phyloP scores from a whole-genome alignment of 2,113 vertebrate species.

The Aspiorhynchus laticeps region DNA sequence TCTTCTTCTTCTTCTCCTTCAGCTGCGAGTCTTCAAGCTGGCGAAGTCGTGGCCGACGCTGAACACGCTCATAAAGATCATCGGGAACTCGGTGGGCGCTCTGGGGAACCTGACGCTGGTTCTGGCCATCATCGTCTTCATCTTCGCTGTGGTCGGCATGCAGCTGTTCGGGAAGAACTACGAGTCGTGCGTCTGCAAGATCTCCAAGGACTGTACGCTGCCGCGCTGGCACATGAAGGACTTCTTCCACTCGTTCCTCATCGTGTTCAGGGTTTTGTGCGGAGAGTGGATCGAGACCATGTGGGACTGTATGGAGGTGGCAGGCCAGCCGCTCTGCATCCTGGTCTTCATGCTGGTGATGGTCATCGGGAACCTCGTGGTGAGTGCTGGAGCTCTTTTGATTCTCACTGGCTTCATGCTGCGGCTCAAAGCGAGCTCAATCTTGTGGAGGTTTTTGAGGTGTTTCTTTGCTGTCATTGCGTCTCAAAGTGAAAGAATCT shows the following conservation, averaged over 20 bases:
- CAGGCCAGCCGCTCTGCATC: slow-evolving; percentile 82
- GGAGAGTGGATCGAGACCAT: slow-evolving; percentile 99
- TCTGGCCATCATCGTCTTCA: slow-evolving; percentile 98
- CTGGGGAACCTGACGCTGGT: slow-evolving; percentile 95
- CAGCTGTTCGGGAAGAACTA: slow-evolving; percentile 97
- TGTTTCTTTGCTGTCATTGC: neutral
- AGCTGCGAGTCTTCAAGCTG: slow-evolving; percentile 96
- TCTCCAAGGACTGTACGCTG: slow-evolving; percentile 83
- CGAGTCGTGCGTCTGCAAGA: slow-evolving; percentile 83
- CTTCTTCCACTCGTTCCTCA: slow-evolving; percentile 94
- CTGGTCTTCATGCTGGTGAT: slow-evolving; percentile 93
- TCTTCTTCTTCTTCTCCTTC: slow-evolving; percentile 51
- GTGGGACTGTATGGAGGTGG: slow-evolving; percentile 95
- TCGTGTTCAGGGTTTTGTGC: slow-evolving; percentile 91
- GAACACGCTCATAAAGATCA: slow-evolving; percentile 97
- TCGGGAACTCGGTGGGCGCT: slow-evolving; percentile 95
- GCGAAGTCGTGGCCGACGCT: slow-evolving; percentile 97
- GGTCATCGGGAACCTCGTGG: slow-evolving; percentile 96
- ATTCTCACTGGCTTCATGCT: slow-evolving; percentile 20
- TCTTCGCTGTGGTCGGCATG: slow-evolving; percentile 98
- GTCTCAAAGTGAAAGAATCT: too few species aligned
- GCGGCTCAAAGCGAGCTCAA: slow-evolving; percentile 12
- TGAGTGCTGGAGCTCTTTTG: slow-evolving; percentile 73
- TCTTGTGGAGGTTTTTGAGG: too few species aligned
- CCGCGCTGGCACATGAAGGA: slow-evolving; percentile 98